phyloP scores from a whole-genome alignment of 2,113 vertebrate genomes.

The Acrocephalus arundinaceus region DNA sequence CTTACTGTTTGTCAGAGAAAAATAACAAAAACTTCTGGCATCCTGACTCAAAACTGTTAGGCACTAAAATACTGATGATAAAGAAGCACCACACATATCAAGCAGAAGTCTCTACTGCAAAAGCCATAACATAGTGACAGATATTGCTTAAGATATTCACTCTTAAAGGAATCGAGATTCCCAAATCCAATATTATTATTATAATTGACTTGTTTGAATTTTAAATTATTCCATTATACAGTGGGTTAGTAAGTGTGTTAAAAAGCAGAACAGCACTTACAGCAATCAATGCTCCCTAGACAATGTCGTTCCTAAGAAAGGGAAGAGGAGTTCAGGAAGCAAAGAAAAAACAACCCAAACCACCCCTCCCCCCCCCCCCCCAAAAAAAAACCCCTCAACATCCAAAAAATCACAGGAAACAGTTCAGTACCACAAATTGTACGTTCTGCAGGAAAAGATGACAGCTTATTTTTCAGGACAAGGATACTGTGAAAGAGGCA shows the following conservation, averaged over 20 bases:
- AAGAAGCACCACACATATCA: neutral
- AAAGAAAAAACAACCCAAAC: neutral
- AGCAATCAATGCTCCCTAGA: neutral
- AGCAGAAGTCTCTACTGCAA: neutral
- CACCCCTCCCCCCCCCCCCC: no score
- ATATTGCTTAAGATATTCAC: neutral
- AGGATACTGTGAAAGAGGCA: neutral
- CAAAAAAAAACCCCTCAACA: no score
- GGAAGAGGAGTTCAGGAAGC: neutral
- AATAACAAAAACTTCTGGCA: neutral
- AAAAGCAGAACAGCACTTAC: neutral
- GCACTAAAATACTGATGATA: neutral
- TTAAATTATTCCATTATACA: neutral
- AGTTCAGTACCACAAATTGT: neutral
- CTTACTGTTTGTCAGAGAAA: neutral
- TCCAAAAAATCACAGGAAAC: neutral
- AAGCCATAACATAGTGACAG: neutral
- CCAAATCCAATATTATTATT: neutral
- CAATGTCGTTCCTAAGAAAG: neutral
- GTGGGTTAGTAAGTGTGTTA: neutral
- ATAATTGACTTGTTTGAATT: neutral
- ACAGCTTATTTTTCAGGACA: neutral
- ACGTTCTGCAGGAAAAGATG: neutral
- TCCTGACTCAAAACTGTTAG: neutral
- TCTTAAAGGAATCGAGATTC: neutral